Base-by-base conservation (phyloP, 2,888 invertebrate genomes). In the Parascotia fuliginaria region DNA sequence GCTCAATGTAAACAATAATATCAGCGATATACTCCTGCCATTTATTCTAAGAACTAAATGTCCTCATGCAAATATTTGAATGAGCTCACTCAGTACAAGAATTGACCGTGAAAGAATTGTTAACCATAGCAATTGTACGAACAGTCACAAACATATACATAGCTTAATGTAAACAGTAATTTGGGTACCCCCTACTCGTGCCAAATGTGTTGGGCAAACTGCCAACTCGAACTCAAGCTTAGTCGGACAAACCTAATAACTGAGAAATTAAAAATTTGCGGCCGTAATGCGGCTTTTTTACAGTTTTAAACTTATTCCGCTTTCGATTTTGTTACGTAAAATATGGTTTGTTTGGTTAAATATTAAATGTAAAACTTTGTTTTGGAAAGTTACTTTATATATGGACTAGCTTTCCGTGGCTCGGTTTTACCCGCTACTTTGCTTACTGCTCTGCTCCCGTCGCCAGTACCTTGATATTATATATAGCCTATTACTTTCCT, bases 181-280 rank as follows among this genome's bases (percentile, higher is more conserved):
- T 84, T 81, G 81, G 77, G 72, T 81, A 70, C 65, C 42, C 59
- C 53, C 62, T 19, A 24, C 58, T 53, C 55, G 63, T 74, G 85
- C 85, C 86, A 86, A 86, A 83, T 83, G 79, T 77, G 74, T 57
- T 79, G 80, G 86, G 86, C 73, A 0, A n/a, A 9, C 13, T 29
- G 75, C 86, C 86, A 85, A 83, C 55, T 71, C 54, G 74, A 71
- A 55, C 72, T 39, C 52, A 33, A 53, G 43, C 55, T 65, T 61
- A 65, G 63, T 48, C 50, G 57, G 60, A 56, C 67, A 65, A 65
- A 73, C 66, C 67, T 75, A 74, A 75, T 75, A 77, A 65, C 70
- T 51, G 57, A 53, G 54, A 66, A 72, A 74, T 77, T 75, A 69
- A 75, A 74, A 51, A 45, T 24, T 41, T 41, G 41, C 13, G 41